Conservation (phyloP, 1,140 invertebrate genomes). For the Meloidogyne hapla region DNA sequence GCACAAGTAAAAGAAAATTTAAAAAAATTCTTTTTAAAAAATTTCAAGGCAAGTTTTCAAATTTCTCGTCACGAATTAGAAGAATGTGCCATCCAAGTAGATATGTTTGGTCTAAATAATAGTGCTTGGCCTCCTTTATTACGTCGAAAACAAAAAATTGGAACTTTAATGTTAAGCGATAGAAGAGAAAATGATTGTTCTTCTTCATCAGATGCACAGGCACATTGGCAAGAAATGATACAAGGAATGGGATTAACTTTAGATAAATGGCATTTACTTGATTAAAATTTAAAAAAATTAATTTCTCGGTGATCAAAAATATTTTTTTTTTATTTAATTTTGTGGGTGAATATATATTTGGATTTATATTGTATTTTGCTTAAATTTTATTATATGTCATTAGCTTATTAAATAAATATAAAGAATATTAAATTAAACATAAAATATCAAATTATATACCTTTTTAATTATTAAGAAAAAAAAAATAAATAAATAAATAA, state of each 20-base stretch:
- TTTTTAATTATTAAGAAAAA: too few relatives aligned
- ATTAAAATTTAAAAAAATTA: neutral
- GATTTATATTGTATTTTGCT: too few relatives aligned
- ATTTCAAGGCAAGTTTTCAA: conserved; percentile 15
- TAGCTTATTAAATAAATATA: too few relatives aligned
- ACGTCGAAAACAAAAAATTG: conserved; percentile 16
- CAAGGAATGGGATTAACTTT: conserved; percentile 34
- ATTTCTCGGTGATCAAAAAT: too few relatives aligned
- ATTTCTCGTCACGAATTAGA: neutral
- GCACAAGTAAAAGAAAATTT: neutral
- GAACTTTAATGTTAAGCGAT: conserved; percentile 8
- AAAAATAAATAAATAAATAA: too few relatives aligned
- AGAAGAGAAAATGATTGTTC: conserved; percentile 1
- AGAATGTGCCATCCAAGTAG: neutral
- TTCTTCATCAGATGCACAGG: conserved; percentile 17
- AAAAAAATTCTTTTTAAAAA: neutral
- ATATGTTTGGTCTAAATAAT: neutral
- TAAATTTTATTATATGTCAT: too few relatives aligned
- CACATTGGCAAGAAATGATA: conserved; percentile 30
- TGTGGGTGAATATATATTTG: too few relatives aligned
- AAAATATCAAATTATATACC: too few relatives aligned
- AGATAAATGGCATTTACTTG: conserved; percentile 33
- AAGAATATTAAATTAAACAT: too few relatives aligned
- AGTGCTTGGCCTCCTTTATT: conserved; percentile 1
- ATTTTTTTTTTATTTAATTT: too few relatives aligned